These are phyloP conservation scores for Diarsia rubi DNA, from an alignment of 2,888 invertebrate genomes.

Conservation along the genomic window DNA sequence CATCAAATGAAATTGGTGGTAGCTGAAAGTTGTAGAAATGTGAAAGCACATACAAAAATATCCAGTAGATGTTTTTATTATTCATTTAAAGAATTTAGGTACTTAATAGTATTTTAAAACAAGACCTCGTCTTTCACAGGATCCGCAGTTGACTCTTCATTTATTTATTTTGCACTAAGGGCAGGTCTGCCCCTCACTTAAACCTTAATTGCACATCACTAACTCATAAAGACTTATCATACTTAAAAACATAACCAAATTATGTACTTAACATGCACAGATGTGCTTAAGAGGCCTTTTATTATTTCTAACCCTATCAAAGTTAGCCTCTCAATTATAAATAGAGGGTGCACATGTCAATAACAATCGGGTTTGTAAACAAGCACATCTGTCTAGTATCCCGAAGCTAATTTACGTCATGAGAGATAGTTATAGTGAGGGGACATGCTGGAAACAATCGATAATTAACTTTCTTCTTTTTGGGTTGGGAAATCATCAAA, in stretches of 20 bases:
- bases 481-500: no score
- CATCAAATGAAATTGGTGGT: no score
- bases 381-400: slow-evolving; percentile 70
- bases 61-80: background rate
- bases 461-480: slow-evolving; percentile 24
- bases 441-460: slow-evolving; percentile 14
- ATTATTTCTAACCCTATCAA: background rate
- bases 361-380: slow-evolving; percentile 53
- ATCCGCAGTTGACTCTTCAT: no score
- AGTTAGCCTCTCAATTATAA: slow-evolving; percentile 38
- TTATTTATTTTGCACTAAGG: no score
- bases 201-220: background rate
- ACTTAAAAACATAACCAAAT: background rate
- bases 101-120: background rate
- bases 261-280: background rate
- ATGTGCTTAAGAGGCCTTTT: slow-evolving; percentile 21
- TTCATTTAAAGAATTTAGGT: background rate
- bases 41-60: no score
- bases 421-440: slow-evolving; percentile 71
- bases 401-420: slow-evolving; percentile 68
- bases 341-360: slow-evolving; percentile 55
- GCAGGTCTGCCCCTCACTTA: no score
- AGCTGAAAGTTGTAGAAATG: background rate
- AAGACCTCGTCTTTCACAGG: no score
- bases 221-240: background rate